Conservation (phyloP, 2,113 vertebrate genomes). For the Nothoprocta perdicaria region DNA sequence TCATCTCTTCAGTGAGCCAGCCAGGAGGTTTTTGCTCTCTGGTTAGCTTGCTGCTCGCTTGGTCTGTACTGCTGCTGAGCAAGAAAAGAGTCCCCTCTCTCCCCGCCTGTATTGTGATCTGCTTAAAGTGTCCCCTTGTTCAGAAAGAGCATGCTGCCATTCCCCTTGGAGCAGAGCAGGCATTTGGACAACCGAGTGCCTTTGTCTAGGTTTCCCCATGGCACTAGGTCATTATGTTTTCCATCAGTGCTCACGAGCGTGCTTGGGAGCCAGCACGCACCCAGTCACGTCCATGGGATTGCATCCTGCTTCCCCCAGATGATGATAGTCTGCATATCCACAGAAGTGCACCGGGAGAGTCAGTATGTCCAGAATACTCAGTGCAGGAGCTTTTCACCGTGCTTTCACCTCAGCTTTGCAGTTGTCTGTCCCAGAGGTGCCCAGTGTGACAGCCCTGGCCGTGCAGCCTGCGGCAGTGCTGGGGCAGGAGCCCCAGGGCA, state of each 20-base stretch:
- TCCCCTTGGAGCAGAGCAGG: background rate
- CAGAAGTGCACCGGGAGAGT: background rate
- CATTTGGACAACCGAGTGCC: rapidly evolving
- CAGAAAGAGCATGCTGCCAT: background rate
- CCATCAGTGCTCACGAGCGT: background rate
- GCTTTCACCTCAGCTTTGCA: background rate
- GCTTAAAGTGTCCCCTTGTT: background rate
- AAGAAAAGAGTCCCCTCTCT: background rate
- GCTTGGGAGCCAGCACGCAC: background rate
- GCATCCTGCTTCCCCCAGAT: background rate
- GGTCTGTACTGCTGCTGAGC: background rate
- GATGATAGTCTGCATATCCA: background rate
- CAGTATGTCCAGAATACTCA: background rate
- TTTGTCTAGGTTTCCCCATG: background rate
- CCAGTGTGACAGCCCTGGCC: rapidly evolving
- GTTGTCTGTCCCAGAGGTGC: rapidly evolving
- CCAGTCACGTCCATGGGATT: background rate
- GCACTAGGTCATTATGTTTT: background rate
- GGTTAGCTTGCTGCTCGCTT: background rate
- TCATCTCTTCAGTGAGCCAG: background rate
- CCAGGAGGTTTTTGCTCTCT: rapidly evolving
- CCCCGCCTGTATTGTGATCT: rapidly evolving
- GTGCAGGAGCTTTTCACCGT: background rate
- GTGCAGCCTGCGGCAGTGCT: rapidly evolving
- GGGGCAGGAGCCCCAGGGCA: background rate